phyloP scores from a whole-genome alignment of 2,888 invertebrate genomes.

The Tuta absoluta region DNA sequence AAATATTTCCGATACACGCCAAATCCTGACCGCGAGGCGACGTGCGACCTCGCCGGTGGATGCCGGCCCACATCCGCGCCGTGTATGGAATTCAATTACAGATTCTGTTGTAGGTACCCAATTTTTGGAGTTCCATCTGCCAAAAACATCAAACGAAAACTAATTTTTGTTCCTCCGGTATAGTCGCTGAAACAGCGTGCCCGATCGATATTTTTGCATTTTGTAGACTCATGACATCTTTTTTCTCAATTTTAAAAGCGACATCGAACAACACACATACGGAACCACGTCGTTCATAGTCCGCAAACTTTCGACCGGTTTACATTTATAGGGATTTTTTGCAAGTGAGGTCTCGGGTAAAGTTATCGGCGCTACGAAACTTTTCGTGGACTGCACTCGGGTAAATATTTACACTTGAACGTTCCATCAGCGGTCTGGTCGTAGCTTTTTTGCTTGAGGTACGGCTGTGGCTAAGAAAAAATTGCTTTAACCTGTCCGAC shows the following conservation, averaged over 20 bases:
- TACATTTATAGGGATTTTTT: constrained; percentile 55
- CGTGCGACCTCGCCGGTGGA: constrained; percentile 56
- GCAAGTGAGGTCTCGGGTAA: constrained; percentile 54
- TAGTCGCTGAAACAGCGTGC: background rate
- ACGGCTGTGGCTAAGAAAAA: constrained; percentile 58
- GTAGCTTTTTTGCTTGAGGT: constrained; percentile 62
- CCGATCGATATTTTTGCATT: background rate
- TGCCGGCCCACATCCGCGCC: constrained; percentile 52
- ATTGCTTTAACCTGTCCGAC: constrained; percentile 55
- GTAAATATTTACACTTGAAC: constrained; percentile 73
- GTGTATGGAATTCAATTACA: constrained; percentile 72
- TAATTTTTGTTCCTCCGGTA: background rate
- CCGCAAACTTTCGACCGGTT: constrained; percentile 35
- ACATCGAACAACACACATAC: constrained; percentile 27
- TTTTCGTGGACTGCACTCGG: constrained; percentile 62
- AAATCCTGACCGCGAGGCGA: constrained; percentile 68
- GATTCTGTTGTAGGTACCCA: constrained; percentile 49
- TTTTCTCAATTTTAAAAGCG: constrained; percentile 8
- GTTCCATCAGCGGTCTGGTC: constrained; percentile 58
- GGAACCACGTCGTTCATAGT: constrained; percentile 31
- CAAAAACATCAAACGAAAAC: constrained; percentile 17
- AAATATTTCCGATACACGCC: constrained; percentile 69
- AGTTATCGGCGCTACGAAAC: constrained; percentile 66
- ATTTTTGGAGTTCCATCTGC: constrained; percentile 49
- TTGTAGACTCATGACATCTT: background rate